Base-by-base conservation (phyloP, 2,888 invertebrate species). In the Nomada fucata region DNA sequence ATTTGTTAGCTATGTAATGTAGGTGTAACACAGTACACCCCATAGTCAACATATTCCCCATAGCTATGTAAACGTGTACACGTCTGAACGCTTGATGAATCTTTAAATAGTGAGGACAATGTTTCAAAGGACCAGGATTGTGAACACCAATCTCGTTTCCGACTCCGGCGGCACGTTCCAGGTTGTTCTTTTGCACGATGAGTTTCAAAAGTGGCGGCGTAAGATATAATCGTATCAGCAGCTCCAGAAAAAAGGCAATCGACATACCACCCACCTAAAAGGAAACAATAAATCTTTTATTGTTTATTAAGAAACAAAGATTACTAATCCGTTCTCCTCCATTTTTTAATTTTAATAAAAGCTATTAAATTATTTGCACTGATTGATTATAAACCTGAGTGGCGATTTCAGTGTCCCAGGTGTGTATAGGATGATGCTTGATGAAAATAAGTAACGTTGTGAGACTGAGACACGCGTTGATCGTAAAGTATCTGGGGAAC, bases 401-500 rank as follows among this genome's bases (percentile, higher is more conserved):
- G 5, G 94, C 93, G 57, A 95, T 94, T 83, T 95, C 94, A 13
- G 94, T 91, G 79, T 94, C 94, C 93, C 94, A 94, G 2, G 94
- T 91, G 75, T 93, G 90, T 26, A 91, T 87, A 42, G 95, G 95
- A 92, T 96, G 96, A 82, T 95, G 95, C 86, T 95, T 95, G 90
- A 96, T 94, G 93, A 97, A 97, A 26, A 97, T 95, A 44, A 97
- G 94, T 36, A 97, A 94, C 0, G 97, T 97, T 57, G 96, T 94
- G 61, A 97, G 95, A 91, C 97, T 97, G 80, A 97, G 94, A 83
- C 95, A 92, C 18, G 97, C 95, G 92, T 97, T 98, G 90, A 97
- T 95, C 20, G 97, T 95, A 94, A 97, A 98, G 94, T 98, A 98
- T 90, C 96, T 96, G 1, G 98, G 98, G 93, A 98, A 98, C 77